phyloP scores from a whole-genome alignment of 2,888 invertebrate genomes.

The Dendrolimus pini region DNA sequence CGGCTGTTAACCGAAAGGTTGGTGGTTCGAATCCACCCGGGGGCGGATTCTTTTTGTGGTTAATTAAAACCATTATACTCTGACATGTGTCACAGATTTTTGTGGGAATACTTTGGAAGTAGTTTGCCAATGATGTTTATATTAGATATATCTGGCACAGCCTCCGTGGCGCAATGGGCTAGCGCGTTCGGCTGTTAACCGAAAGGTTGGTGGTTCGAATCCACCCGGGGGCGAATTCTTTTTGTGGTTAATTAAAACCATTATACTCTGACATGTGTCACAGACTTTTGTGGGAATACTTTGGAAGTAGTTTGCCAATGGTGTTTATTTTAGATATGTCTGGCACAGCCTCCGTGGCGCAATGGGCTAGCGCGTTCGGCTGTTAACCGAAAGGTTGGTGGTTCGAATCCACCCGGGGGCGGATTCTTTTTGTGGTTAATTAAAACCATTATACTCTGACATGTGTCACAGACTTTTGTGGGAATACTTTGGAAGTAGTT shows the following conservation, averaged over 20 bases:
- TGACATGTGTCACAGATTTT: too few relatives aligned
- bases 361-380: slow-evolving; percentile 98
- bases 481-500: too few relatives aligned
- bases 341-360: slow-evolving; percentile 38
- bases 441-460: too few relatives aligned
- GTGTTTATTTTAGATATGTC: too few relatives aligned
- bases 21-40: slow-evolving; percentile 99
- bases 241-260: slow-evolving; percentile 14
- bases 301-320: too few relatives aligned
- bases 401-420: slow-evolving; percentile 98
- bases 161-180: slow-evolving; percentile 82
- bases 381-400: slow-evolving; percentile 99
- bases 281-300: too few relatives aligned
- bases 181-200: slow-evolving; percentile 99
- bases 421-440: slow-evolving; percentile 53
- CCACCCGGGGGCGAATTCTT: slow-evolving; percentile 92
- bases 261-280: too few relatives aligned
- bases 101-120: too few relatives aligned
- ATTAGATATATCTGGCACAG: slow-evolving; percentile 7
- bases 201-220: slow-evolving; percentile 99
- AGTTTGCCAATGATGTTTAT: too few relatives aligned
- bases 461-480: too few relatives aligned
- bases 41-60: slow-evolving; percentile 78
- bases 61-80: too few relatives aligned
- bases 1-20: slow-evolving; percentile 99